Percentiles rank a stretch among this genome's conserved stretches.
Evolutionary conservation across 2,797 vertebrate species (phyloP).

Genomic region (Chelmon rostratus): DNA sequence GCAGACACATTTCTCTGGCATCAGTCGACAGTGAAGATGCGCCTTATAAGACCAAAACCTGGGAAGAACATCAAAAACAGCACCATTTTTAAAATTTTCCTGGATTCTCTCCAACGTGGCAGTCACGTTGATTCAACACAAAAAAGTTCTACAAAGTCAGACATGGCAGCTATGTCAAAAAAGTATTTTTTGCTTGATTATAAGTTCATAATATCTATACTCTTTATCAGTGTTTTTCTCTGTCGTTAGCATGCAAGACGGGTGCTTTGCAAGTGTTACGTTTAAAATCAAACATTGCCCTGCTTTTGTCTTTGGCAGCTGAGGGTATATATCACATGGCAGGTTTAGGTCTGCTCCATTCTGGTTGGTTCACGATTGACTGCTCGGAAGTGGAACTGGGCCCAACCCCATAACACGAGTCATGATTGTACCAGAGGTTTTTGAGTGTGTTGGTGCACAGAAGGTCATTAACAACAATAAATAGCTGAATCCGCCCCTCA

Average conservation of each 20-base stretch:
- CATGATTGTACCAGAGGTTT: conserved; percentile 73
- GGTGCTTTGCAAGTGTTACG: conserved; percentile 66
- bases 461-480: conserved; percentile 50
- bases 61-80: conserved; percentile 84
- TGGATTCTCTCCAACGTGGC: conserved; percentile 78
- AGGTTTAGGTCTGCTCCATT: conserved; percentile 56
- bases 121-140: conserved; percentile 69
- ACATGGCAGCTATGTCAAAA: conserved; percentile 75
- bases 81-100: conserved; percentile 77
- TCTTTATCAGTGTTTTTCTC: conserved; percentile 65
- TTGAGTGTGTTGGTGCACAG: conserved; percentile 48
- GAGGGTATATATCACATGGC: conserved; percentile 52
- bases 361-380: conserved; percentile 27
- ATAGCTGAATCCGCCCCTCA: conserved; percentile 52
- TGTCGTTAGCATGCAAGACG: conserved; percentile 75
- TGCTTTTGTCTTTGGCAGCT: conserved; percentile 78
- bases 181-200: conserved; percentile 74
- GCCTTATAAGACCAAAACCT: conserved; percentile 64
- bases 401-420: conserved; percentile 47
- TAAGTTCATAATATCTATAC: conserved; percentile 73
- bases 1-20: conserved; percentile 63
- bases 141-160: conserved; percentile 78
- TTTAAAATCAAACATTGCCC: conserved; percentile 66
- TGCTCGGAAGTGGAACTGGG: conserved; percentile 58
- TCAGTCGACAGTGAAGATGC: conserved; percentile 59